Percentiles rank a stretch among this genome's conserved stretches.
phyloP scores from a whole-genome alignment of 2,113 vertebrate species.

The Pycnonotus jocosus region DNA sequence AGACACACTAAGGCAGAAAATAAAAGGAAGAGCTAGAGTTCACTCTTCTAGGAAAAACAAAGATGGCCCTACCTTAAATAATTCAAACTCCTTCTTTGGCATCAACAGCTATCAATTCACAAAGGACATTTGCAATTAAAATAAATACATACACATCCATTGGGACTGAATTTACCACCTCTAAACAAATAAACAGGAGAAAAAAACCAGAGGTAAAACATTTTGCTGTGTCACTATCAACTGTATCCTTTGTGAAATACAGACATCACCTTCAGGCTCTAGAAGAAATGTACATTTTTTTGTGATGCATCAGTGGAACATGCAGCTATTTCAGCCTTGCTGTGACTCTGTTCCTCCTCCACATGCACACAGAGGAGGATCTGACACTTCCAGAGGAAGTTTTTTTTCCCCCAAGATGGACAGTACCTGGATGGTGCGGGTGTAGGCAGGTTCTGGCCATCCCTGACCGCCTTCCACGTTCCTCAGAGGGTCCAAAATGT shows the following conservation, averaged over 20 bases:
- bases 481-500: constrained; percentile 87
- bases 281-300: background rate
- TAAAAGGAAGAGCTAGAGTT: background rate
- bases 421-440: constrained; percentile 90
- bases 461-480: constrained; percentile 70
- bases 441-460: constrained; percentile 82
- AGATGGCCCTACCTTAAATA: constrained; percentile 90
- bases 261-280: background rate
- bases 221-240: background rate
- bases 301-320: background rate
- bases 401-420: background rate
- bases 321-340: background rate
- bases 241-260: background rate
- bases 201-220: background rate
- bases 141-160: constrained; percentile 10
- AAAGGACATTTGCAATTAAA: constrained; percentile 57
- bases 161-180: background rate
- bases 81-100: constrained; percentile 99
- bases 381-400: accelerated
- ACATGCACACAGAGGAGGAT: background rate
- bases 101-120: constrained; percentile 87
- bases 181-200: background rate
- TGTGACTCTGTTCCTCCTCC: background rate
- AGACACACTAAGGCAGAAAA: background rate
- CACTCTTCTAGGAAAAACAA: constrained; percentile 33